A percentile compares a stretch with the other conserved stretches of the same genome.
Evolutionary conservation across 2,113 vertebrate genomes (phyloP).

Genomic region (Willisornis vidua): DNA sequence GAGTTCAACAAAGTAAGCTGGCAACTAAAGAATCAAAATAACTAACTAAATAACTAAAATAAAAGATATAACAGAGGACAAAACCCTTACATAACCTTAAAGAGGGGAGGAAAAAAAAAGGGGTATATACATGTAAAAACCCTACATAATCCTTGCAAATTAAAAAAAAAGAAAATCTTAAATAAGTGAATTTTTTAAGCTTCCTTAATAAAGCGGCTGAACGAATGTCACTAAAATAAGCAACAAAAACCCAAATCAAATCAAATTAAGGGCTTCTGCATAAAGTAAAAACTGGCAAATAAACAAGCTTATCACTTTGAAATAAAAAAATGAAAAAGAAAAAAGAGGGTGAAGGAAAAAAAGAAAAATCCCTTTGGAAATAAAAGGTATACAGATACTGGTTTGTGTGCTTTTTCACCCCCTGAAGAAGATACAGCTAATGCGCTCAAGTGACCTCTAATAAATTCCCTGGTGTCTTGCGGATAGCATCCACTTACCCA

Average conservation of each 20-base stretch:
- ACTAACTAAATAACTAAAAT: slow-evolving; percentile 26
- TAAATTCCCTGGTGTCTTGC: slow-evolving; percentile 94
- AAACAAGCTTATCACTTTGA: slow-evolving; percentile 65
- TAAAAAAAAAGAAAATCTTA: slow-evolving; percentile 72
- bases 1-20: slow-evolving; percentile 73
- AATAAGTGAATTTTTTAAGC: slow-evolving; percentile 70
- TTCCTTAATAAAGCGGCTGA: slow-evolving; percentile 72
- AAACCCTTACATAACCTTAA: slow-evolving; percentile 53
- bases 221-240: slow-evolving; percentile 81
- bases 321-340: slow-evolving; percentile 71
- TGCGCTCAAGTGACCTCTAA: slow-evolving; percentile 90
- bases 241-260: slow-evolving; percentile 68
- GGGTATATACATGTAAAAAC: background rate
- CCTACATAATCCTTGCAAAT: slow-evolving; percentile 43
- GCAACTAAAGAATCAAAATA: slow-evolving; percentile 72
- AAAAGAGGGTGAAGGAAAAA: background rate
- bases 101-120: background rate
- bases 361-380: slow-evolving; percentile 81
- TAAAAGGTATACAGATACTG: slow-evolving; percentile 75
- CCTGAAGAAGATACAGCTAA: slow-evolving; percentile 84
- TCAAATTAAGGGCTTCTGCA: slow-evolving; percentile 53
- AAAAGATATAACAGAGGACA: slow-evolving; percentile 45
- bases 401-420: slow-evolving; percentile 75
- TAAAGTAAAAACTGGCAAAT: slow-evolving; percentile 77
- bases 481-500: slow-evolving; percentile 99